Base-by-base conservation (phyloP, 2,113 vertebrate species). In the Epinephelus lanceolatus region DNA sequence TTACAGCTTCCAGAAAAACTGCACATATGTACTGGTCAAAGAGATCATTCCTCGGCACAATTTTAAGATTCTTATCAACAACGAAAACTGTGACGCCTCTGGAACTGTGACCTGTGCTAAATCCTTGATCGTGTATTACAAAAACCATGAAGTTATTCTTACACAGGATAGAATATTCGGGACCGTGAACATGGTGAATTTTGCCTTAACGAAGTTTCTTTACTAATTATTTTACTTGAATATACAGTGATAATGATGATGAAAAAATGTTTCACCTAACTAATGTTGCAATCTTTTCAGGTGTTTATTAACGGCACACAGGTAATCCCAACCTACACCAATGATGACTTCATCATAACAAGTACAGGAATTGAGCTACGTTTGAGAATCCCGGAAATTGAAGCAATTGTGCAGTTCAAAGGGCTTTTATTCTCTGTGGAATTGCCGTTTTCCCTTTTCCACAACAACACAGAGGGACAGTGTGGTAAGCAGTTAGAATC, bases 1-100 rank as follows among this genome's bases (percentile, higher is more conserved):
- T 86, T 99, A 99, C 68, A 96, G 94, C 21, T 98, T 97, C 93
- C 95, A 97, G 93, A 94, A 97, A 90, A 97, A 97, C 89, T 99
- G 98, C 90, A 97, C 97, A 2, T 98, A 98, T 0, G 94, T 98
- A 49, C 93, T 99, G 84, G 92, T 98, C 85, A 94, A 97, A 91
- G 97, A 99, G 93, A 96, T 98, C 2, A 76, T 90, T 52, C 95
- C 96, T 0, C 94, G 83, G 88, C 91, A 95, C 2, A 94, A 97
- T 87, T 96, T 99, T 87, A 95, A 76, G 3, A 87, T 99, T 84
- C 86, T 94, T 42, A 86, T 99, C 2, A 95, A 97, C 59, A 97
- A 98, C 30, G 95, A 95, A 63, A 96, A 96, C 83, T 99, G 97
- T 0, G 61, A 95, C 56, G 0, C 88, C 1, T 10, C 85, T 82